These are phyloP conservation scores for Drosophila dunni DNA, from an alignment of 1,140 invertebrate genomes.

Conservation along the genomic window DNA sequence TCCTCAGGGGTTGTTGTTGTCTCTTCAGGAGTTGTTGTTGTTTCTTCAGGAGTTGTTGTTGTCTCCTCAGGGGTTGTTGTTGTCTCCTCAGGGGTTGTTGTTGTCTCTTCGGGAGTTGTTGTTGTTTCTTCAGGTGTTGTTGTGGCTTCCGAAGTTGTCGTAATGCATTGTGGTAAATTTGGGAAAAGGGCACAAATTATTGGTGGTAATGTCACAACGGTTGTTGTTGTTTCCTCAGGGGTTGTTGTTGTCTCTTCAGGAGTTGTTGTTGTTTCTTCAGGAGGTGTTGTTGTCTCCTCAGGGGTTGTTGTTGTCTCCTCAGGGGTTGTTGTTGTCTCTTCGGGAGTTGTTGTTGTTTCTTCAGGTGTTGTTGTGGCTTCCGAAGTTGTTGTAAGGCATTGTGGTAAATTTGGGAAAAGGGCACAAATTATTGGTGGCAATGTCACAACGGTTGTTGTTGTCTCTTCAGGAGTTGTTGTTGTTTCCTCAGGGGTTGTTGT, in stretches of 20 bases:
- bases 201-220: background rate
- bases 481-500: background rate
- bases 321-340: background rate
- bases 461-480: background rate
- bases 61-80: background rate
- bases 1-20: background rate
- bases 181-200: too few relatives aligned
- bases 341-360: background rate
- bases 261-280: background rate
- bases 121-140: background rate
- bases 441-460: background rate
- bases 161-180: too few relatives aligned
- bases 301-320: background rate
- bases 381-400: background rate
- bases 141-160: background rate
- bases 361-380: background rate
- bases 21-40: background rate
- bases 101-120: background rate
- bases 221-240: background rate
- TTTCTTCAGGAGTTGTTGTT: background rate
- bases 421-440: background rate
- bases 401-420: background rate
- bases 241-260: background rate
- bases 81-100: too few relatives aligned
- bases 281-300: background rate